Evolutionary conservation across 23 tunicate species (phyloP).

Genomic region (Clavelina lepadiformis): DNA sequence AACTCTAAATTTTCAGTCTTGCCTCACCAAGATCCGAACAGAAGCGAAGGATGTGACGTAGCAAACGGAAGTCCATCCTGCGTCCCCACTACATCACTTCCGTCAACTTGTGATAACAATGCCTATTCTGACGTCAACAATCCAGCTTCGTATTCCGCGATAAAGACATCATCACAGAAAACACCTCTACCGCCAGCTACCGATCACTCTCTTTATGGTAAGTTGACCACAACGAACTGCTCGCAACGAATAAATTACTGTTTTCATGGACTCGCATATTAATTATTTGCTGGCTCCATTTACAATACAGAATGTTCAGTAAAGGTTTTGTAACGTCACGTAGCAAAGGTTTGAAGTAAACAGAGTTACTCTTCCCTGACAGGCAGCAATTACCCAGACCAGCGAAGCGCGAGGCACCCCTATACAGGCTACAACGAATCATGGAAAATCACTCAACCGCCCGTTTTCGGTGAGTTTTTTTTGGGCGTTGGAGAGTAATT

Average conservation of each 20-base stretch:
- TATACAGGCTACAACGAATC: background rate
- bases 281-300: too few species aligned
- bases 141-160: background rate
- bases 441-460: conserved; percentile 20
- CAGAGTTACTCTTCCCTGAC: too few species aligned
- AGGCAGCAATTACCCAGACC: too few species aligned
- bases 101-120: background rate
- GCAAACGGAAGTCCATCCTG: background rate
- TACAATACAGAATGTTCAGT: too few species aligned
- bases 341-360: too few species aligned
- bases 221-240: background rate
- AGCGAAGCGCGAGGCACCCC: too few species aligned
- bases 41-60: background rate
- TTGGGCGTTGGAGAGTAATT: too few species aligned
- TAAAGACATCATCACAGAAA: background rate
- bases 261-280: too few species aligned
- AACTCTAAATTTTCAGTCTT: background rate
- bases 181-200: background rate
- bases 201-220: background rate
- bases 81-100: background rate
- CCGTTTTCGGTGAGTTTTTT: conserved; percentile 11
- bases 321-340: too few species aligned
- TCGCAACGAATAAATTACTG: background rate
- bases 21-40: background rate
- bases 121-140: background rate